A percentile compares a stretch with the other conserved stretches of the same genome.
Evolutionary conservation across 2,888 invertebrate species (phyloP).

Genomic region (Melieria omissa): DNA sequence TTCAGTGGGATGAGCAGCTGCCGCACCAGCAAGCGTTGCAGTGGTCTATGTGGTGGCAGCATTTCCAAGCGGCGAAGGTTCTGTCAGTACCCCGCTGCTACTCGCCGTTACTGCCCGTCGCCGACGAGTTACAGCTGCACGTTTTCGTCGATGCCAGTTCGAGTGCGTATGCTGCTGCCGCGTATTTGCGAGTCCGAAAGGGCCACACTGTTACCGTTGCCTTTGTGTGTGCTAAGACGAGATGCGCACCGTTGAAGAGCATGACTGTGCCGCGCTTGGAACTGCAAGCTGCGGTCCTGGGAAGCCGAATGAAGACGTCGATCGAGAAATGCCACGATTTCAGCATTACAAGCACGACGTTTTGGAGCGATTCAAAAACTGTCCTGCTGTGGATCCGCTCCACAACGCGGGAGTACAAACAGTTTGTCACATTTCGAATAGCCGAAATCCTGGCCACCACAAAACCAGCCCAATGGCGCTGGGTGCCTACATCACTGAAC

Average conservation of each 20-base stretch:
- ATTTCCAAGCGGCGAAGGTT: constrained; percentile 19
- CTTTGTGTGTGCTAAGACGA: neutral
- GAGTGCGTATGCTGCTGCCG: neutral
- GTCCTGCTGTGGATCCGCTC: constrained; percentile 12
- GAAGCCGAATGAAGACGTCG: constrained; percentile 18
- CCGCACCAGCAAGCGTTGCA: neutral
- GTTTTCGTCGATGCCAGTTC: constrained; percentile 15
- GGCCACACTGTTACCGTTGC: neutral
- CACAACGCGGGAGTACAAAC: neutral
- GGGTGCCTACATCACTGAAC: neutral
- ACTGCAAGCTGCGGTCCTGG: constrained; percentile 15
- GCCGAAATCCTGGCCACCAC: neutral
- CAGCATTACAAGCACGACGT: neutral
- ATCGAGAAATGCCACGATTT: constrained; percentile 17
- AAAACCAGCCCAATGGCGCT: no score
- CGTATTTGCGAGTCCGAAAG: neutral
- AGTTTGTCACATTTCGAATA: constrained; percentile 13
- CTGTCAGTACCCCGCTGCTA: constrained; percentile 34
- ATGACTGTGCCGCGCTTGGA: constrained; percentile 14
- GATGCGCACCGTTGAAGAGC: constrained; percentile 6
- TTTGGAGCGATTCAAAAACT: constrained; percentile 23
- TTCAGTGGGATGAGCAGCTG: constrained; percentile 34
- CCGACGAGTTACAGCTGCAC: constrained; percentile 20
- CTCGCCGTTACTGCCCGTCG: neutral
- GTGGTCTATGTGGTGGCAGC: neutral